Evolutionary conservation across 1,140 invertebrate species (phyloP).

Genomic region (Panulirus ornatus): DNA sequence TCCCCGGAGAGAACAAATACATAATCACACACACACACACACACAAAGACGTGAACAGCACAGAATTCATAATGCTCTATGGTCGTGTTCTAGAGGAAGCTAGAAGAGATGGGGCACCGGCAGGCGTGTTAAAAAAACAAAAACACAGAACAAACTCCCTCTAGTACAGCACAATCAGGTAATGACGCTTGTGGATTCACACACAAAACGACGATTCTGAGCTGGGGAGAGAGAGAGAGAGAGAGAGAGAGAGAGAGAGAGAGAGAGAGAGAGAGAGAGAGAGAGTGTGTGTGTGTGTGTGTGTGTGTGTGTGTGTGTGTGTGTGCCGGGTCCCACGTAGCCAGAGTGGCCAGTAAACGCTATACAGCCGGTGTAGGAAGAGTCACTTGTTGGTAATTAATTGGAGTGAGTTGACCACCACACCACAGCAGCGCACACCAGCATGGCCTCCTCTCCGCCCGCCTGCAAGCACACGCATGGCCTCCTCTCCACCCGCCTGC

Average conservation of each 20-base stretch:
- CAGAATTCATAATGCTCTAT: background rate
- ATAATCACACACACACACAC: slow-evolving; percentile 27
- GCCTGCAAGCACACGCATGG: background rate
- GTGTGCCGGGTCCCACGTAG: background rate
- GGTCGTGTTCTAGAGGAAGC: too few species aligned
- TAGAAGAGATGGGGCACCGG: too few species aligned
- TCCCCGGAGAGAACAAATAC: too few species aligned
- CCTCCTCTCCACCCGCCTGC: background rate
- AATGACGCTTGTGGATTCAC: too few species aligned
- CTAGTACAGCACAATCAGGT: too few species aligned
- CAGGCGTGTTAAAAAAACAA: too few species aligned
- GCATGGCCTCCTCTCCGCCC: slow-evolving; percentile 5
- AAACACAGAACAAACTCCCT: too few species aligned
- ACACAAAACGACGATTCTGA: too few species aligned
- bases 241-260: slow-evolving; percentile 51
- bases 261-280: slow-evolving; percentile 47
- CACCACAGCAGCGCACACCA: slow-evolving; percentile 37
- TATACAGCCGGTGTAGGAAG: slow-evolving; percentile 32
- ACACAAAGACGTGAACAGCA: background rate
- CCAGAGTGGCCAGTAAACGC: slow-evolving; percentile 10
- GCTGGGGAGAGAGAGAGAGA: slow-evolving; percentile 12
- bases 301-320: background rate
- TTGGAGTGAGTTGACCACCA: slow-evolving; percentile 47
- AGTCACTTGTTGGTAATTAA: slow-evolving; percentile 48
- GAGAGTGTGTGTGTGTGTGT: slow-evolving; percentile 7